Evolutionary conservation across 2,888 invertebrate species (phyloP).

Genomic region (Leuctra nigra): DNA sequence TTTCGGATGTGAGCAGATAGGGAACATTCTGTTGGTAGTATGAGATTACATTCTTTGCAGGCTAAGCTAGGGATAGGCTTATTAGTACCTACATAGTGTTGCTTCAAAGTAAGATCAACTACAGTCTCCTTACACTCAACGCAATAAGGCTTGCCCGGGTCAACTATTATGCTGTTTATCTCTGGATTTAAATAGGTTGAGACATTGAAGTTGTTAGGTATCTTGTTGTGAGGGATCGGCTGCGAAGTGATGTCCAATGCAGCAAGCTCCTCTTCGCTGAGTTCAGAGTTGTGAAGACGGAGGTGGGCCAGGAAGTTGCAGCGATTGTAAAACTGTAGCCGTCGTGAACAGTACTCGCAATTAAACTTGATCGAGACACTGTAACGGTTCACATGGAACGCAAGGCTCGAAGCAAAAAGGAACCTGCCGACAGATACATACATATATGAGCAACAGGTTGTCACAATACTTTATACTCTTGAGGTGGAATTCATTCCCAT

Average conservation of each 20-base stretch:
- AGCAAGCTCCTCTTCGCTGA: background rate
- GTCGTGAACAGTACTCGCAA: slow-evolving; percentile 8
- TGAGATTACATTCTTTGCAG: background rate
- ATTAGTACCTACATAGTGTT: background rate
- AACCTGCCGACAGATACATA: slow-evolving; percentile 5
- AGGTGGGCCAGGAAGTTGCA: slow-evolving; percentile 17
- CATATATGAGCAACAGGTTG: too few relatives aligned
- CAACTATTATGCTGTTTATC: background rate
- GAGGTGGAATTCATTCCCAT: too few relatives aligned
- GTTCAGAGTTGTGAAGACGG: slow-evolving; percentile 9
- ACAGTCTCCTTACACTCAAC: background rate
- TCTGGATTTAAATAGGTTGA: background rate
- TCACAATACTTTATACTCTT: too few relatives aligned
- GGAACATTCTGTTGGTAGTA: slow-evolving; percentile 6
- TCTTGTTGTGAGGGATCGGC: background rate
- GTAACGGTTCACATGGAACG: background rate
- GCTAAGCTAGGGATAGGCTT: background rate
- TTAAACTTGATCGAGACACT: background rate
- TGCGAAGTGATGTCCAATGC: background rate
- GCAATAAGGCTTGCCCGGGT: too few relatives aligned
- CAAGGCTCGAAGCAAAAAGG: background rate
- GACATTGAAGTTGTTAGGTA: background rate
- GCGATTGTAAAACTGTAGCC: slow-evolving; percentile 13
- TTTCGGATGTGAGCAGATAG: slow-evolving; percentile 3
- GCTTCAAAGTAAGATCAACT: background rate